Conservation (phyloP, 2,113 vertebrate species). For the Furnarius figulus region DNA sequence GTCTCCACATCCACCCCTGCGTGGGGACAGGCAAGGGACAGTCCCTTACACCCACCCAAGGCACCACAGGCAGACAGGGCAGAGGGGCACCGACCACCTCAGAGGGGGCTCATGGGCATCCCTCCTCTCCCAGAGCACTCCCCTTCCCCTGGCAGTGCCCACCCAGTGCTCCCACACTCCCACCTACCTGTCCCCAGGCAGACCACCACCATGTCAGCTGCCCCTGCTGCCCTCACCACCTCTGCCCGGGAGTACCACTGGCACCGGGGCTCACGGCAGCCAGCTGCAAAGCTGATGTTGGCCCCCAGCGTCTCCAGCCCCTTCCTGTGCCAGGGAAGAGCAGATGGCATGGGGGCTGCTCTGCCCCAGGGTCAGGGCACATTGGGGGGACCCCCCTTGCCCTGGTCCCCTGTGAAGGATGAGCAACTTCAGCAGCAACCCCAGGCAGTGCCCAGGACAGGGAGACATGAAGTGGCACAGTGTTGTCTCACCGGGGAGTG, state of each 20-base stretch:
- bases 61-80: rapidly evolving
- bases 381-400: background rate
- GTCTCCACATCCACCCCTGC: conserved; percentile 48
- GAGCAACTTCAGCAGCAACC: background rate
- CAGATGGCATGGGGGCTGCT: background rate
- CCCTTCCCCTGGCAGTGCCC: background rate
- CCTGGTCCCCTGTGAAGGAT: background rate
- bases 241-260: background rate
- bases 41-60: rapidly evolving
- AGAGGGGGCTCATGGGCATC: background rate
- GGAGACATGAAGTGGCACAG: background rate
- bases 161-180: background rate
- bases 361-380: background rate
- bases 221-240: background rate
- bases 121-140: background rate
- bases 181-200: conserved; percentile 70
- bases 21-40: background rate
- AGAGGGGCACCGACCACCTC: rapidly evolving
- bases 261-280: conserved; percentile 24
- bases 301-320: conserved; percentile 28
- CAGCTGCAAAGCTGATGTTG: background rate
- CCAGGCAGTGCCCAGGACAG: background rate
- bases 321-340: conserved; percentile 16
- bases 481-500: conserved; percentile 55
- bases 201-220: conserved; percentile 38